A percentile compares a stretch with the other conserved stretches of the same genome.
Conservation (phyloP, 1,140 invertebrate species). For the Triops cancriformis region DNA sequence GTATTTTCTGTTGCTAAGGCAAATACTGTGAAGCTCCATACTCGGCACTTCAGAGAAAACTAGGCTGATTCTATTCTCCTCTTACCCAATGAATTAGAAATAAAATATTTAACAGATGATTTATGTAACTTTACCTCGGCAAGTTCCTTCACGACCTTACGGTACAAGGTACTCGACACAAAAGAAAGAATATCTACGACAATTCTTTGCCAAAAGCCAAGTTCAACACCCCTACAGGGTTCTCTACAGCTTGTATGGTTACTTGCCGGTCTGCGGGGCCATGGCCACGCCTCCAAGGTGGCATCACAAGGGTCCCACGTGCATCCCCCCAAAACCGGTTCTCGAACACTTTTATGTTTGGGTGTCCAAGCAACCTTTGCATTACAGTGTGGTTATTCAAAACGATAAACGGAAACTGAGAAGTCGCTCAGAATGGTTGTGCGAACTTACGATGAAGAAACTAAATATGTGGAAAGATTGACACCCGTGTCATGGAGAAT, state of each 20-base stretch:
- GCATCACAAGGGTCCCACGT: background rate
- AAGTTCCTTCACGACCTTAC: background rate
- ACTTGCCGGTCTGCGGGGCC: background rate
- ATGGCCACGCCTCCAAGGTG: background rate
- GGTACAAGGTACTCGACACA: background rate
- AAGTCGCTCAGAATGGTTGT: conserved; percentile 61
- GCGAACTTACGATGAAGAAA: conserved; percentile 85
- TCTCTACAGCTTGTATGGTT: background rate
- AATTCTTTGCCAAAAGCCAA: background rate
- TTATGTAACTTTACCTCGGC: background rate
- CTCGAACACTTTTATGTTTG: background rate
- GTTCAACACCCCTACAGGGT: background rate
- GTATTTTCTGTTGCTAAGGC: no score
- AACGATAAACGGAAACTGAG: background rate
- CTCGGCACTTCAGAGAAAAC: no score
- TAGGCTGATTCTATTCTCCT: no score
- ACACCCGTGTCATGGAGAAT: conserved; percentile 80
- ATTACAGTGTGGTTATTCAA: background rate
- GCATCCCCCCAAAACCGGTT: background rate
- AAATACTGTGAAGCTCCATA: no score
- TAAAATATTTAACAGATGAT: no score
- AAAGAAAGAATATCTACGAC: background rate
- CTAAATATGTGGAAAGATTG: conserved; percentile 86
- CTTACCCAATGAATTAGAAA: no score
- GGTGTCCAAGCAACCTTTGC: background rate